phyloP scores from a whole-genome alignment of 2,888 invertebrate genomes.

The Drosophila demipolita region DNA sequence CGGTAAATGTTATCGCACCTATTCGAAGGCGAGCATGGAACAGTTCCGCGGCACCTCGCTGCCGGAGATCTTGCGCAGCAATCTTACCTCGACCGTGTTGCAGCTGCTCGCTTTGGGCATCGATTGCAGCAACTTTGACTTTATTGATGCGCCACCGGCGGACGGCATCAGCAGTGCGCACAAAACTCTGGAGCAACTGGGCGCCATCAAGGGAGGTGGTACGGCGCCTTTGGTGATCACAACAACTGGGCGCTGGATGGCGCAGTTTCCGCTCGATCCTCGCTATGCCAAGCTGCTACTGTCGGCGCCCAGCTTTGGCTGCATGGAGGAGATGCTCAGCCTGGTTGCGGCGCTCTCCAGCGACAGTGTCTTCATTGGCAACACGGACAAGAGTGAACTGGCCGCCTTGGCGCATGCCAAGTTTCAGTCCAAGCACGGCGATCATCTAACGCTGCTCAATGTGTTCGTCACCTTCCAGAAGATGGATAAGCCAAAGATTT shows the following conservation, averaged over 20 bases:
- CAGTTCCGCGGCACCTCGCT: conserved; percentile 89
- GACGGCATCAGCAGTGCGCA: conserved; percentile 89
- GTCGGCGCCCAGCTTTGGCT: conserved; percentile 90
- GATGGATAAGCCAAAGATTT: conserved; percentile 89
- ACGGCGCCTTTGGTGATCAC: conserved; percentile 89
- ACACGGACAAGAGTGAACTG: conserved; percentile 90
- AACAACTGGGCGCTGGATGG: conserved; percentile 92
- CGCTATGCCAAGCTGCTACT: conserved; percentile 93
- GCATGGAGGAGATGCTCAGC: conserved; percentile 92
- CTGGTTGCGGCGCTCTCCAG: conserved; percentile 95
- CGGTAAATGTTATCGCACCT: conserved; percentile 95
- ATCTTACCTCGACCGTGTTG: conserved; percentile 86
- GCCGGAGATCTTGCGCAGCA: conserved; percentile 94
- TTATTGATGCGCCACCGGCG: conserved; percentile 94
- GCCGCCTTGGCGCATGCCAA: conserved; percentile 90
- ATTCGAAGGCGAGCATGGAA: conserved; percentile 91
- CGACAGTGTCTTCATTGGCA: conserved; percentile 92
- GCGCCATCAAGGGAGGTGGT: conserved; percentile 88
- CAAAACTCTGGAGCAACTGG: conserved; percentile 86
- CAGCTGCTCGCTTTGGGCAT: conserved; percentile 94
- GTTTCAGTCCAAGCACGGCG: conserved; percentile 94
- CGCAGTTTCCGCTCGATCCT: conserved; percentile 96
- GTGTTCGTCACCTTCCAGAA: conserved; percentile 92
- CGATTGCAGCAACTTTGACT: conserved; percentile 93
- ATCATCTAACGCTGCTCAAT: conserved; percentile 96